Evolutionary conservation across 2,888 invertebrate genomes (phyloP).

Genomic region (Gibbula magus): DNA sequence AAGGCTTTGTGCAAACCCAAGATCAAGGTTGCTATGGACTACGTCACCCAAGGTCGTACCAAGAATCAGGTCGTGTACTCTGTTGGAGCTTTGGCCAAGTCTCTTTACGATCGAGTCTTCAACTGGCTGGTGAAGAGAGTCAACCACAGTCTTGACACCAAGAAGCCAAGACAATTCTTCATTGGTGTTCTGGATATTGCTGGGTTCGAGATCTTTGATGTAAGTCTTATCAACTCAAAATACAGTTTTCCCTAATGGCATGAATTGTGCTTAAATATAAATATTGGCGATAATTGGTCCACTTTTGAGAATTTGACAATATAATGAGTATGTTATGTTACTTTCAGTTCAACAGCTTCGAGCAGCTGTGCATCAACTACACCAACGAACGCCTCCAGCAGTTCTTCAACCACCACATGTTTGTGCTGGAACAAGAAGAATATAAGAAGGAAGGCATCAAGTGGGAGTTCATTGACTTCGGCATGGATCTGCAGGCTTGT

Average conservation of each 20-base stretch:
- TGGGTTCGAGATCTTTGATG: slow-evolving; percentile 99
- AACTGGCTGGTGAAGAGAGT: slow-evolving; percentile 96
- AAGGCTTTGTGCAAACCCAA: slow-evolving; percentile 87
- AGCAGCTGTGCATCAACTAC: slow-evolving; percentile 98
- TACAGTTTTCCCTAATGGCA: too few relatives aligned
- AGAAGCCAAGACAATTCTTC: slow-evolving; percentile 89
- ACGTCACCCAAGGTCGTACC: slow-evolving; percentile 98
- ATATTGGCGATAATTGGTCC: too few relatives aligned
- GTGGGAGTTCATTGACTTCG: slow-evolving; percentile 97
- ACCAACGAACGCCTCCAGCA: slow-evolving; percentile 98
- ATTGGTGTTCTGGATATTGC: slow-evolving; percentile 98
- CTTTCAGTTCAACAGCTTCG: slow-evolving; percentile 94
- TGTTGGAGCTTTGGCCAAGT: slow-evolving; percentile 75
- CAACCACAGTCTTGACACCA: slow-evolving; percentile 99
- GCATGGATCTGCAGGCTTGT: slow-evolving; percentile 92
- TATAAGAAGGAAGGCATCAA: slow-evolving; percentile 95
- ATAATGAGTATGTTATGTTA: too few relatives aligned
- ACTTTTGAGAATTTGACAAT: too few relatives aligned
- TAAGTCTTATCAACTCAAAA: slow-evolving; percentile 43
- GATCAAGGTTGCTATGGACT: slow-evolving; percentile 97
- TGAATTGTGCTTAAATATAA: too few relatives aligned
- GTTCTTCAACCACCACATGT: slow-evolving; percentile 99
- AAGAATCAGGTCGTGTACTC: slow-evolving; percentile 81
- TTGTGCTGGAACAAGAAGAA: slow-evolving; percentile 97
- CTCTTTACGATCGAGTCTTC: slow-evolving; percentile 76